Conservation (phyloP, 2,888 invertebrate species). For the Pristionchus arcanus region DNA sequence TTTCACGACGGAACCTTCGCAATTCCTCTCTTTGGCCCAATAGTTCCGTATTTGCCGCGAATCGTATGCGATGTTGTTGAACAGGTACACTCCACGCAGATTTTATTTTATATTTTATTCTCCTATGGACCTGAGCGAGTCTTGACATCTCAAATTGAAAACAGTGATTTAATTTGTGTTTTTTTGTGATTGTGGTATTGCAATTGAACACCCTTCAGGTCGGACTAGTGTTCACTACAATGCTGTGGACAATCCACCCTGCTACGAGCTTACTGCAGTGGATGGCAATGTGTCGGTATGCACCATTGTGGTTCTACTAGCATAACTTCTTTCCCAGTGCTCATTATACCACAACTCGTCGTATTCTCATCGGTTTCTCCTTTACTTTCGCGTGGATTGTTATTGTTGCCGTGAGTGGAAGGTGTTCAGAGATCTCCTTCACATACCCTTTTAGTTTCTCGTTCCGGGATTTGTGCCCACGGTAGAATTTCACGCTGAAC, state of each 20-base stretch:
- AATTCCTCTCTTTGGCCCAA: background rate
- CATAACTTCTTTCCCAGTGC: background rate
- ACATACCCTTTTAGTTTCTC: background rate
- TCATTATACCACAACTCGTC: background rate
- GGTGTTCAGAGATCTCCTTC: background rate
- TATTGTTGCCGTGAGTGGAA: background rate
- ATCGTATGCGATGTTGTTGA: slow-evolving; percentile 18
- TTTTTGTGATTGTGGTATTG: too few relatives aligned
- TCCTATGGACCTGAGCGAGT: too few relatives aligned
- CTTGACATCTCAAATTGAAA: too few relatives aligned
- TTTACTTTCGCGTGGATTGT: background rate
- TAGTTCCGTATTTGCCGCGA: background rate
- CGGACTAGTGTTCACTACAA: slow-evolving; percentile 19
- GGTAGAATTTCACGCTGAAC: background rate
- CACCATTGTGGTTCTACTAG: background rate
- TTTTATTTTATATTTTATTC: too few relatives aligned
- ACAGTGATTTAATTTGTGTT: too few relatives aligned
- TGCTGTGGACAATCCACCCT: background rate
- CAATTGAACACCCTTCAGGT: background rate
- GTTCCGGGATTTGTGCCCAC: background rate
- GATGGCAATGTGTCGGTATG: background rate
- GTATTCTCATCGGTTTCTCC: background rate
- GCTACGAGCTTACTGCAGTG: background rate
- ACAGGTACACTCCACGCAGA: too few relatives aligned
- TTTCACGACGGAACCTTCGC: slow-evolving; percentile 10